Percentiles rank a stretch among this genome's conserved stretches.
Evolutionary conservation across 2,113 vertebrate species (phyloP).

Genomic region (Ivindomyrus marchei): DNA sequence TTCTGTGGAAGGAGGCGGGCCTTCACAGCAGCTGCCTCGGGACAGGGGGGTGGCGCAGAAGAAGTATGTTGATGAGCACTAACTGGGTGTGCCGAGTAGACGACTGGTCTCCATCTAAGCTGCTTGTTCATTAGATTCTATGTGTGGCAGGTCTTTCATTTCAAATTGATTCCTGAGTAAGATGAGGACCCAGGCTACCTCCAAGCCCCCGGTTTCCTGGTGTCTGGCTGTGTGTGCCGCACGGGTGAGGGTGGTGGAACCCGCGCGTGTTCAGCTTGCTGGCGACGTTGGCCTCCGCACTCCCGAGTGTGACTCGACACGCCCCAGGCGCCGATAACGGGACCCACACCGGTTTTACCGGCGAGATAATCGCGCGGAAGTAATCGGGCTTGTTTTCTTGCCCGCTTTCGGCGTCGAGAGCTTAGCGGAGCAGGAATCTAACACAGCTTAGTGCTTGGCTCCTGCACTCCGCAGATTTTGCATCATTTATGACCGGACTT

Average conservation of each 20-base stretch:
- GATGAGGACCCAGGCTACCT: neutral
- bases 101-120: neutral
- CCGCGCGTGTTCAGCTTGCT: too few relatives aligned
- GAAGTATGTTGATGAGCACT: constrained; percentile 64
- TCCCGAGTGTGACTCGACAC: neutral
- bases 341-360: neutral
- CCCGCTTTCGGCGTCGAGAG: neutral
- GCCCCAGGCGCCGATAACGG: neutral
- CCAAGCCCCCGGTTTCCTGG: neutral
- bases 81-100: neutral
- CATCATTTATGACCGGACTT: neutral
- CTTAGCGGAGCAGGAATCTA: neutral
- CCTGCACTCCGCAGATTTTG: neutral
- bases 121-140: neutral
- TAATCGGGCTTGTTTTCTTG: neutral
- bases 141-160: neutral
- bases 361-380: neutral
- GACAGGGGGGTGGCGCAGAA: constrained; percentile 74
- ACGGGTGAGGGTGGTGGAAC: neutral
- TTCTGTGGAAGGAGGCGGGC: constrained; percentile 81
- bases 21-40: constrained; percentile 73
- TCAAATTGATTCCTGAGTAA: neutral
- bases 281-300: too few relatives aligned
- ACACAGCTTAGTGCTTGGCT: neutral
- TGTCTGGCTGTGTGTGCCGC: neutral